phyloP scores from a whole-genome alignment of 1,140 invertebrate species.

The Meloidogyne floridensis region DNA sequence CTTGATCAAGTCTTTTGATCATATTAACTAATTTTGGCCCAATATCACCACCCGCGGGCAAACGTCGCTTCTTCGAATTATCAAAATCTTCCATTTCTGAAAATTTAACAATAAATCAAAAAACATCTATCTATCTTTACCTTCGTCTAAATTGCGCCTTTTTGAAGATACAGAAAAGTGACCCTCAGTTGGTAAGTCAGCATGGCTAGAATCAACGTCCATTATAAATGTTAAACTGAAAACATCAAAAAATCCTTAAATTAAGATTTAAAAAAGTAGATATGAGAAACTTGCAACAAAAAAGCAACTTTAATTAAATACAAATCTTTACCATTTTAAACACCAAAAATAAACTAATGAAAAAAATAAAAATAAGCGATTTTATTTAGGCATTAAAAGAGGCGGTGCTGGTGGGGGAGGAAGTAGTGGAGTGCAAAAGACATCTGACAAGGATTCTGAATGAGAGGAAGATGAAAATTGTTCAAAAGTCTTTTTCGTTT shows the following conservation, averaged over 20 bases:
- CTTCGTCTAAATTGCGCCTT: neutral
- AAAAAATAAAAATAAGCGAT: neutral
- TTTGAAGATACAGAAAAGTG: conserved; percentile 20
- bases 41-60: conserved; percentile 33
- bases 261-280: too few relatives aligned
- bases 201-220: neutral
- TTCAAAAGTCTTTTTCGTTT: neutral
- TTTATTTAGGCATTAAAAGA: conserved; percentile 16
- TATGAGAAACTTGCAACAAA: too few relatives aligned
- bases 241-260: too few relatives aligned
- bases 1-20: conserved; percentile 34
- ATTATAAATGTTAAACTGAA: neutral
- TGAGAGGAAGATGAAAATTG: neutral
- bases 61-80: conserved; percentile 25
- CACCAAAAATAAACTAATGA: too few relatives aligned
- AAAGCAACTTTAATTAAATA: too few relatives aligned
- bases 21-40: conserved; percentile 38
- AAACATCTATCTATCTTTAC: neutral
- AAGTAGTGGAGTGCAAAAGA: neutral
- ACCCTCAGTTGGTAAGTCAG: neutral
- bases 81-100: conserved; percentile 20
- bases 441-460: neutral
- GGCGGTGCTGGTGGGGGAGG: conserved; percentile 23
- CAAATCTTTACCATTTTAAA: too few relatives aligned
- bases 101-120: conserved; percentile 8